Evolutionary conservation across 2,113 vertebrate species (phyloP).

Genomic region (Ellobius talpinus): DNA sequence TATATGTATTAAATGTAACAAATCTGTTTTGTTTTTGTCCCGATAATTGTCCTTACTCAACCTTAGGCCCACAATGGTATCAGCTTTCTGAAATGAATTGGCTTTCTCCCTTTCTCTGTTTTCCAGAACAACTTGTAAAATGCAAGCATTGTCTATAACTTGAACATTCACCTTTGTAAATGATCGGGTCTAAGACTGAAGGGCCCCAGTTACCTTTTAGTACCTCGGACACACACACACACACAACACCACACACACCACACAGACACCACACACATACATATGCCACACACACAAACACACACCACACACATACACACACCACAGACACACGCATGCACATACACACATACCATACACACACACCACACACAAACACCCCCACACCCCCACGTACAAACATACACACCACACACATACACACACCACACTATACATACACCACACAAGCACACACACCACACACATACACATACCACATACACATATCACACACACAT

Average conservation of each 20-base stretch:
- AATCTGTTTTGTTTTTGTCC: background rate
- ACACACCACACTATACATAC: background rate
- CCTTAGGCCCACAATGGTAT: background rate
- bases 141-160: background rate
- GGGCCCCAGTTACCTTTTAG: background rate
- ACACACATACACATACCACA: background rate
- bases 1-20: background rate
- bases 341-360: background rate
- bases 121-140: background rate
- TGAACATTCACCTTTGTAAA: background rate
- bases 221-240: background rate
- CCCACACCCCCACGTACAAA: too few relatives aligned
- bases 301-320: background rate
- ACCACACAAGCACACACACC: background rate
- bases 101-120: background rate
- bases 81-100: background rate
- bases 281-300: background rate
- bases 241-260: background rate
- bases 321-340: background rate
- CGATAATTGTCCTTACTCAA: background rate
- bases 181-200: background rate
- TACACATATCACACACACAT: background rate
- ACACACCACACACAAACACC: background rate
- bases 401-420: background rate
- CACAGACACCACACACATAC: background rate